phyloP scores from a whole-genome alignment of 2,113 vertebrate genomes.

The Dissostichus mawsoni region DNA sequence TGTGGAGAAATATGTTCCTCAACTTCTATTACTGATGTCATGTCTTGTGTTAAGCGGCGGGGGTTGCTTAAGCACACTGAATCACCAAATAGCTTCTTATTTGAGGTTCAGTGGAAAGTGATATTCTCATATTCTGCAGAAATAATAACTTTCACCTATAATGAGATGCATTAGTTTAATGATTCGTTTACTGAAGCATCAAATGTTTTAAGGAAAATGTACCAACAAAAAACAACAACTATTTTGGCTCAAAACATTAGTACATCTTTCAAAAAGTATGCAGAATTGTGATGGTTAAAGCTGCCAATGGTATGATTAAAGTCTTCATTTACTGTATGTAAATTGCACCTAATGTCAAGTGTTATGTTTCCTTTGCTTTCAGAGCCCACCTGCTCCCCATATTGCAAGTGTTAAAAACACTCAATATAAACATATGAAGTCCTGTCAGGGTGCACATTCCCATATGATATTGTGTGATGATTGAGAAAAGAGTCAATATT shows the following conservation, averaged over 20 bases:
- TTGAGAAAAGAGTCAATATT: too few relatives aligned
- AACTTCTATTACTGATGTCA: slow-evolving; percentile 9
- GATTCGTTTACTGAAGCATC: neutral
- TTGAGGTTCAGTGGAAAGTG: too few relatives aligned
- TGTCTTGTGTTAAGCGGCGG: neutral
- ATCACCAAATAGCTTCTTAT: neutral
- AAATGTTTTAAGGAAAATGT: neutral
- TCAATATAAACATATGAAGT: too few relatives aligned
- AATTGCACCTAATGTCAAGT: neutral
- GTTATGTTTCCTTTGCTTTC: neutral
- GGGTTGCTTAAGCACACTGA: neutral
- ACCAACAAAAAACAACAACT: too few relatives aligned
- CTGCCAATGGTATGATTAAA: neutral
- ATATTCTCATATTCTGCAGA: neutral
- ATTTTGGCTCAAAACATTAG: too few relatives aligned
- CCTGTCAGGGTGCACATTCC: too few relatives aligned
- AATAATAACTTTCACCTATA: neutral
- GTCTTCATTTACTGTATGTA: neutral
- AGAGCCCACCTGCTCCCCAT: neutral
- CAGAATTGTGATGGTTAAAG: neutral
- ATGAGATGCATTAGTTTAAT: neutral
- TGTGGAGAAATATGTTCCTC: neutral
- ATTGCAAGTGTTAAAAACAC: too few relatives aligned
- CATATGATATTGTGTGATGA: too few relatives aligned
- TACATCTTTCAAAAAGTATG: neutral